Evolutionary conservation across 2,888 invertebrate genomes (phyloP).

Genomic region (Eupithecia inturbata): DNA sequence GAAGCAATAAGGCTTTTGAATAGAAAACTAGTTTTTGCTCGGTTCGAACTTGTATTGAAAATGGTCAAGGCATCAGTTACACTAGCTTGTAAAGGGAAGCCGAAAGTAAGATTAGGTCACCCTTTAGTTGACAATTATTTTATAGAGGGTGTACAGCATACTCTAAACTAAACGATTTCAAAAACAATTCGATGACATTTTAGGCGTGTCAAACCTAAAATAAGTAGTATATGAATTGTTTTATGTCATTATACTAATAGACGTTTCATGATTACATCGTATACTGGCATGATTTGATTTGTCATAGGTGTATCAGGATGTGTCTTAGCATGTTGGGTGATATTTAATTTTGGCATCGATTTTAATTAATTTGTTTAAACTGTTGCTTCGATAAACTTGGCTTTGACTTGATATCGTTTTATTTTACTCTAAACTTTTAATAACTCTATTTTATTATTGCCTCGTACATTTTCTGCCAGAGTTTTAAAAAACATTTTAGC

Average conservation of each 20-base stretch:
- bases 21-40: slow-evolving; percentile 24
- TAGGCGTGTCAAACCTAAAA: no score
- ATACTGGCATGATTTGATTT: no score
- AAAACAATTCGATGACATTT: slow-evolving; percentile 13
- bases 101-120: slow-evolving; percentile 31
- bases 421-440: no score
- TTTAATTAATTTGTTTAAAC: background rate
- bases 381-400: no score
- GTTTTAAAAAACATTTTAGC: background rate
- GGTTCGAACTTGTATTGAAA: slow-evolving; percentile 35
- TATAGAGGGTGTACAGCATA: slow-evolving; percentile 6
- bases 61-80: slow-evolving; percentile 57
- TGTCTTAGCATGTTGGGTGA: background rate
- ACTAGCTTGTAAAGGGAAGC: slow-evolving; percentile 63
- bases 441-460: background rate
- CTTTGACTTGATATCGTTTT: no score
- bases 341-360: background rate
- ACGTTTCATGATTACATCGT: background rate
- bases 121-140: slow-evolving; percentile 50
- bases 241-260: background rate
- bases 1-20: slow-evolving; percentile 9
- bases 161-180: background rate
- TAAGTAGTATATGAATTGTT: no score
- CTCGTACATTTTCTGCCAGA: background rate
- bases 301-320: no score